Base-by-base conservation (phyloP, 2,888 invertebrate genomes). In the Heterodera filipjevi region DNA sequence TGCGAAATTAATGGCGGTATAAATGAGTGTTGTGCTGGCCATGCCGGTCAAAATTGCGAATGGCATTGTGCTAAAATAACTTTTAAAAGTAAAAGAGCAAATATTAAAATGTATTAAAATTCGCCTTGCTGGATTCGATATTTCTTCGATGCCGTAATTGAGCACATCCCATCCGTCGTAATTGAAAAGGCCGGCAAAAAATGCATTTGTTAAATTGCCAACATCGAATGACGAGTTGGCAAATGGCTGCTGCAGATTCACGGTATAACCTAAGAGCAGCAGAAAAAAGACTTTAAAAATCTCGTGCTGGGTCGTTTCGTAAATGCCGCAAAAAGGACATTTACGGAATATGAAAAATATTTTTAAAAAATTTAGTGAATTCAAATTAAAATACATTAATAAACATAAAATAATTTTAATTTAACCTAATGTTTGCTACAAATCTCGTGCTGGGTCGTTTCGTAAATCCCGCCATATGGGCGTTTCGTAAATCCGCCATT, bases 141-240 rank as follows among this genome's bases (percentile, higher is more conserved):
- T 83, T 71, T 87, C 87, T 53, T 84, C 86, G 22, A 84, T 84
- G 39, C 87, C 86, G 79, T 84, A 87, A 72, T 87, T 87, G 16
- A 87, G 81, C 81, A 87, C 86, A 75, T 86, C 80, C 86, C 86
- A 87, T 0, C 87, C 87, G 78, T 87, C 87, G 75, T 87, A 84
- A 44, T 71, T 77, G 72, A 83, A 83, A 32, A 84, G 71, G 14
- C 81, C 86, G 53, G 86, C 84, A 77, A 87, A 88, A 12, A 87
- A 81, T 10, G 87, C 87, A 35, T 81, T 82, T 1, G 86, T 87
- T 64, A 87, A 14, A 8, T 68, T 70, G 3, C 39, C 68, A 22
- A 84, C 73, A 22, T 71, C 59, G n/a, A 71, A 86, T 12, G 76
- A 79, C 2, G 81, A 70, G 33, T 77, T 76, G 0, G 77, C 49